Base-by-base conservation (phyloP, 2,113 vertebrate species). In the Aptenodytes patagonicus region DNA sequence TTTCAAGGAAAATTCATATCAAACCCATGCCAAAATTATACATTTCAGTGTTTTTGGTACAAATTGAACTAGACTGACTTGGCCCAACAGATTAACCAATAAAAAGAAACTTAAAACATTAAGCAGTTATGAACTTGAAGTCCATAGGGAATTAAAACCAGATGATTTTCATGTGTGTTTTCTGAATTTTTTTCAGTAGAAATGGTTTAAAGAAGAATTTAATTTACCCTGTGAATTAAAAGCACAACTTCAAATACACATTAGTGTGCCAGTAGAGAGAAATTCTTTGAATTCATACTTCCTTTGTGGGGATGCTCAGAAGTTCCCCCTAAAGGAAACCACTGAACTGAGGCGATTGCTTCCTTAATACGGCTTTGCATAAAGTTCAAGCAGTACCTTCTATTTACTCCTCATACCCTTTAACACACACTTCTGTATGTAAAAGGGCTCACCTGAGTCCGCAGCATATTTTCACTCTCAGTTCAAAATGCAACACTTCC, bases 31-130 rank as follows among this genome's bases (percentile, higher is more conserved):
- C 77, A 95, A 49, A 78, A 75, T 69, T 36, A 29, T 47, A 72
- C 13, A 52, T 92, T 91, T 93, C 47, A 84, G 21, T 84, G 69
- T 24, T 90, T 95, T 95, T 84, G 83, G 64, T 97, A 84, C 73
- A 93, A 96, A 94, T 94, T 93, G 69, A n/a, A 89, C 17, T 66
- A 66, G 76, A 78, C 65, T 81, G 71, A 81, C 9, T 81, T 89
- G 72, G 64, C 11, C 72, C 52, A 92, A 38, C 21, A 76, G 34
- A 82, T 84, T 89, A 90, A 89, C 40, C 57, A 95, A 87, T 57
- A 92, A 95, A 96, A 83, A 83, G 29, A 87, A 94, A 49, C 17
- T 89, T 71, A 64, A 84, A 89, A 49, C 31, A 68, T 87, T 72
- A 94, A 65, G 8, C 26, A 88, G 28, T 96, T 82, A 65, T 3